phyloP scores from a whole-genome alignment of 2,888 invertebrate genomes.

The Phortica magna region DNA sequence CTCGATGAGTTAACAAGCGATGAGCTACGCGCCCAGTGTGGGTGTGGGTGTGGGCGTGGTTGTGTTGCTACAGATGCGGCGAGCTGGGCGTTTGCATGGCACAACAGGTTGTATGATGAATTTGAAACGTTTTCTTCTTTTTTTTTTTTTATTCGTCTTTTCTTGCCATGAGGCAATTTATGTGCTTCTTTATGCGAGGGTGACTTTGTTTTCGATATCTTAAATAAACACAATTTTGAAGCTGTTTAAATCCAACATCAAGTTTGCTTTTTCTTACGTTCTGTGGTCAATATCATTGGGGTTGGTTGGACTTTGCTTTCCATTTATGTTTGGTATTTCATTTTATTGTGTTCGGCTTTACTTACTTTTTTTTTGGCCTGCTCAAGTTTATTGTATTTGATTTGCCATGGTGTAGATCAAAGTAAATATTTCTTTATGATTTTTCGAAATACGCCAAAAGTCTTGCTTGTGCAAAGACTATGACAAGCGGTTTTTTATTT shows the following conservation, averaged over 20 bases:
- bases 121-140: background rate
- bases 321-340: background rate
- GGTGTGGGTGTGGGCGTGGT: background rate
- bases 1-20: background rate
- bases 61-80: background rate
- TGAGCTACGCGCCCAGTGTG: background rate
- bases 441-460: background rate
- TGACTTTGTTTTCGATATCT: constrained; percentile 6
- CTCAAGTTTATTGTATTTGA: background rate
- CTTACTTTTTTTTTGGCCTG: background rate
- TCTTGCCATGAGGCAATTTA: background rate
- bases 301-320: background rate
- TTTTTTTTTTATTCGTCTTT: background rate
- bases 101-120: constrained; percentile 23
- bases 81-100: background rate
- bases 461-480: no score
- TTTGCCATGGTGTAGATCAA: background rate
- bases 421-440: constrained; percentile 10
- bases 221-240: constrained; percentile 11
- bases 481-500: background rate
- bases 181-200: constrained; percentile 3
- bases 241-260: constrained; percentile 10
- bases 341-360: background rate
- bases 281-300: background rate
- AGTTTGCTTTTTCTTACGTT: constrained; percentile 1